phyloP scores from a whole-genome alignment of 2,113 vertebrate species.

The human region GRCh38 chr18:750001-750500 shows the following conservation, averaged over 20 bases:
- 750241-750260: background rate
- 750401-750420: background rate
- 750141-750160: background rate
- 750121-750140: constrained; percentile 17
- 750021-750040: background rate
- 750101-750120: constrained; percentile 35
- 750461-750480: background rate
- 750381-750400: background rate
- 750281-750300: background rate
- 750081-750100: background rate
- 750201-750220: background rate
- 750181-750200: background rate
- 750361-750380: background rate
- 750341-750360: background rate
- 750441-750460: background rate
- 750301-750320: background rate
- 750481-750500: background rate
- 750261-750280: background rate
- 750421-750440: background rate
- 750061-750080: background rate
- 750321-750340: background rate
- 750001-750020: background rate
- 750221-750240: background rate
- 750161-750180: constrained; percentile 41
- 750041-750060: constrained; percentile 11